A percentile compares a stretch with the other conserved stretches of the same genome.
Evolutionary conservation across 2,113 vertebrate genomes (phyloP).

Genomic region (Ailurus styani): DNA sequence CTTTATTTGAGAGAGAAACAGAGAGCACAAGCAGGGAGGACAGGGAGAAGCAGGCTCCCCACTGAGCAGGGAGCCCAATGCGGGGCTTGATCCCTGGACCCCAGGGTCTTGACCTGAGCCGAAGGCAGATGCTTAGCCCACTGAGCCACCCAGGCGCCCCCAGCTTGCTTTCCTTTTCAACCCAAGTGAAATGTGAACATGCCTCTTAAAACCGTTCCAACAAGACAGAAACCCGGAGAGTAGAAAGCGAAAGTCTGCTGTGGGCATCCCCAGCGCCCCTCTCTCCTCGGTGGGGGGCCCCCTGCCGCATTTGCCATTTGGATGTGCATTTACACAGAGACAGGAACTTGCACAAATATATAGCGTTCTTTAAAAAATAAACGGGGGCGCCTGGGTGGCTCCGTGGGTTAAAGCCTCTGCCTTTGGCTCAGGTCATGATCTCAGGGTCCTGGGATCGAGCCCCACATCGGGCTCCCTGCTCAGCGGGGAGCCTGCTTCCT

Average conservation of each 20-base stretch:
- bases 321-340: too few relatives aligned
- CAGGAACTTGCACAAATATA: fast-evolving
- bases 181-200: neutral
- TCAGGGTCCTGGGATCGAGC: too few relatives aligned
- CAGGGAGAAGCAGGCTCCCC: neutral
- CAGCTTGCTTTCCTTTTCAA: neutral
- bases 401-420: too few relatives aligned
- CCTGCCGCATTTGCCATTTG: too few relatives aligned
- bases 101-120: too few relatives aligned
- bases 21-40: neutral
- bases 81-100: too few relatives aligned
- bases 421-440: too few relatives aligned
- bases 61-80: neutral
- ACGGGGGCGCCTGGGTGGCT: too few relatives aligned
- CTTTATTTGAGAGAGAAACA: neutral
- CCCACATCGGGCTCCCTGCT: too few relatives aligned
- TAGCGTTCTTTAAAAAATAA: neutral
- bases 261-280: fast-evolving
- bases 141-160: too few relatives aligned
- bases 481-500: too few relatives aligned
- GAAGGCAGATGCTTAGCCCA: too few relatives aligned
- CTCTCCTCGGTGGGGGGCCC: neutral
- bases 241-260: neutral
- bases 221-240: neutral
- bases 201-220: neutral